A percentile compares a stretch with the other conserved stretches of the same genome.
Evolutionary conservation across 2,888 invertebrate species (phyloP).

Genomic region (Dione vanillae): DNA sequence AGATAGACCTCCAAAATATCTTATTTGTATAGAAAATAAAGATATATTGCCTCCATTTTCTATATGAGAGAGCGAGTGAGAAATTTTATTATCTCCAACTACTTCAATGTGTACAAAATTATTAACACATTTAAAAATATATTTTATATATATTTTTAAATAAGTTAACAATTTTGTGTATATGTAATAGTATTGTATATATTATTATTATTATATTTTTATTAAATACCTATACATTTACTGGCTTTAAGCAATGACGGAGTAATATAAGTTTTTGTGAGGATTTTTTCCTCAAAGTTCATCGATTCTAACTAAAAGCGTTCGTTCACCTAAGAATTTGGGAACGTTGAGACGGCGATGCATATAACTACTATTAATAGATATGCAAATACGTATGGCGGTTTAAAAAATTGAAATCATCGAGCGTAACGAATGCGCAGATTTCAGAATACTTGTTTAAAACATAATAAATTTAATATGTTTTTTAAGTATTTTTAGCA

Average conservation of each 20-base stretch:
- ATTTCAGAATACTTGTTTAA: not conserved
- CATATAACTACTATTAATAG: constrained; percentile 19
- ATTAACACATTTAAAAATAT: too few species aligned
- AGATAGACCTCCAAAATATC: too few species aligned
- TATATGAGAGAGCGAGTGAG: too few species aligned
- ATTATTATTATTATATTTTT: not conserved
- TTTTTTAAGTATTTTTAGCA: too few species aligned
- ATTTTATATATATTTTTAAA: too few species aligned
- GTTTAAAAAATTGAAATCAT: constrained; percentile 3
- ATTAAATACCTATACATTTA: not conserved
- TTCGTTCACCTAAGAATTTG: constrained; percentile 22
- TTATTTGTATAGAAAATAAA: too few species aligned
- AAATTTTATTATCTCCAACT: too few species aligned
- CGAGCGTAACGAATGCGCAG: not conserved
- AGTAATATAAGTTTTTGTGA: not conserved
- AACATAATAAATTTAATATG: not conserved
- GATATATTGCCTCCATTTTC: too few species aligned
- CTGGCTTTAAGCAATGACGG: too few species aligned
- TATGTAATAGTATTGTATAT: too few species aligned
- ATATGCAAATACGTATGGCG: constrained; percentile 14
- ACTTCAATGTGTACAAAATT: too few species aligned
- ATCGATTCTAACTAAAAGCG: constrained; percentile 1
- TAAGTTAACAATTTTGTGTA: too few species aligned
- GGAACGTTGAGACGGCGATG: not conserved
- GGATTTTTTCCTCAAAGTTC: not conserved